A percentile compares a stretch with the other conserved stretches of the same genome.
phyloP scores from a whole-genome alignment of 2,797 vertebrate genomes.

The Rhyacichthys aspro region DNA sequence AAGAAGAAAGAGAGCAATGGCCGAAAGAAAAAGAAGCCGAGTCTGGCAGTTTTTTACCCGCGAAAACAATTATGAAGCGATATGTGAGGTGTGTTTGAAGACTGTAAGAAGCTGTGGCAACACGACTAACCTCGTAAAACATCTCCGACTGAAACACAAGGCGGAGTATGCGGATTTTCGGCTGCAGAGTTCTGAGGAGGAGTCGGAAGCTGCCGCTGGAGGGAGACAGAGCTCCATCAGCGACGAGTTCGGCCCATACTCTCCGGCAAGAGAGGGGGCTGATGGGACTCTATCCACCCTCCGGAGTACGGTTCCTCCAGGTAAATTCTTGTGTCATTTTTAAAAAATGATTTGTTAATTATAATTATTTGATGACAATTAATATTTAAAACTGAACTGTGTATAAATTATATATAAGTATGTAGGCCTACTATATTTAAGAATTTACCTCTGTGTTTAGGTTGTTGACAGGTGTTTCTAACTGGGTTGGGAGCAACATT shows the following conservation, averaged over 20 bases:
- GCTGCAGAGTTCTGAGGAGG: not conserved
- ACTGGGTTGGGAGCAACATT: too few species aligned
- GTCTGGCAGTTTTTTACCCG: conserved; percentile 2
- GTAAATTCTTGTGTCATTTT: too few species aligned
- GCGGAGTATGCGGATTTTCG: not conserved
- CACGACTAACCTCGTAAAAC: conserved; percentile 13
- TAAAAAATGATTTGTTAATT: too few species aligned
- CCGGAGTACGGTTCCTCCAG: too few species aligned
- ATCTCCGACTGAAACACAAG: conserved; percentile 8
- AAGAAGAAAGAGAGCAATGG: not conserved
- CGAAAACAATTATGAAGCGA: not conserved
- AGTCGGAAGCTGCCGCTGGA: not conserved
- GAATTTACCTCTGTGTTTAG: too few species aligned
- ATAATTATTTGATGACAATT: too few species aligned
- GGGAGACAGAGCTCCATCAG: too few species aligned
- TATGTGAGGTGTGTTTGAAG: not conserved
- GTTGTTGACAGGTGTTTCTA: too few species aligned
- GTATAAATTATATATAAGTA: too few species aligned
- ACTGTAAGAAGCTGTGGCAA: conserved; percentile 6
- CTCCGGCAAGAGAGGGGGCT: not conserved
- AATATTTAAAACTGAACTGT: too few species aligned
- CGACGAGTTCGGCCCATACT: too few species aligned
- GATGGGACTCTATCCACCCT: not conserved
- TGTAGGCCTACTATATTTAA: too few species aligned
- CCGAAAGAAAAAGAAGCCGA: not conserved